Evolutionary conservation across 2,797 vertebrate species (phyloP).

Genomic region (Acrocephalus scirpaceus): DNA sequence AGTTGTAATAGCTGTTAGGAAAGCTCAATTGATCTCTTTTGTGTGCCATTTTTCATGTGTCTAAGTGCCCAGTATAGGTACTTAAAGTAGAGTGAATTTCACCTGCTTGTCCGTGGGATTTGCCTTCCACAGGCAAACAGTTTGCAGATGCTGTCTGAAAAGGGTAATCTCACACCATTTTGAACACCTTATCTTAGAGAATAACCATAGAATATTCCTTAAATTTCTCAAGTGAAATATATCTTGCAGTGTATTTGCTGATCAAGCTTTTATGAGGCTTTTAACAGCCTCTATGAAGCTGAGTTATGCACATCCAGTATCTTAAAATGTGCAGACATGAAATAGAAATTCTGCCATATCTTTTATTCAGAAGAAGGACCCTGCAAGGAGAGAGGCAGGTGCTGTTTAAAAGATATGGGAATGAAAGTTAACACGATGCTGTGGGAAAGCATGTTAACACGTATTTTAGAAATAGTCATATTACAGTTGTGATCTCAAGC

Average conservation of each 20-base stretch:
- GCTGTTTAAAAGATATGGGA: not conserved
- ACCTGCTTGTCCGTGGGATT: not conserved
- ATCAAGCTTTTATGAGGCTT: not conserved
- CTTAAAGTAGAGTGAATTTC: not conserved
- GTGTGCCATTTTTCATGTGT: not conserved
- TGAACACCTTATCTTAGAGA: not conserved
- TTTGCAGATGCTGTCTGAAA: not conserved
- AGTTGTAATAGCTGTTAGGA: not conserved
- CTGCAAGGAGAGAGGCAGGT: not conserved
- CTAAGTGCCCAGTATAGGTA: not conserved
- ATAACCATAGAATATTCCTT: not conserved
- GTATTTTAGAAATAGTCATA: not conserved
- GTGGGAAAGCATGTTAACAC: not conserved
- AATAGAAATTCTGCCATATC: not conserved
- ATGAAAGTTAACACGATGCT: not conserved
- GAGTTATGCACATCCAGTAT: not conserved
- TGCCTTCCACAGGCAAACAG: not conserved
- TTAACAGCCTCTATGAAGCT: not conserved
- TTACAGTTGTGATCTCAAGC: not conserved
- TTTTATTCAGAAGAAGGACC: not conserved
- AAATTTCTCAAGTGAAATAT: not conserved
- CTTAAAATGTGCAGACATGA: not conserved
- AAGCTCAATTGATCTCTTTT: not conserved
- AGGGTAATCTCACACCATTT: not conserved
- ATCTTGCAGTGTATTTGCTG: not conserved